Evolutionary conservation across 1,140 invertebrate genomes (phyloP).

Genomic region (Zaprionus inermis): DNA sequence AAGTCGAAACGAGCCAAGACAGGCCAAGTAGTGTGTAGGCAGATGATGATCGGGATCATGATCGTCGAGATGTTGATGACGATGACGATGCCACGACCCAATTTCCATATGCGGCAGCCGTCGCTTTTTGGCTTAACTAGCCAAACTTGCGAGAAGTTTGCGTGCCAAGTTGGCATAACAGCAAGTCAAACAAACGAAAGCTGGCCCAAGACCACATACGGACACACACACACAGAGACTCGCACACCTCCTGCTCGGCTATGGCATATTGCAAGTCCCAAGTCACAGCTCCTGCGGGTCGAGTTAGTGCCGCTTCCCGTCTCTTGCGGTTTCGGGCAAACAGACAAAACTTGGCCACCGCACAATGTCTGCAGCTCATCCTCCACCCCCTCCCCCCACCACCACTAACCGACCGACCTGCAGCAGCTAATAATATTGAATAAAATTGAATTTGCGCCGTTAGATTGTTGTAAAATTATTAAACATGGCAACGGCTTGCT

Average conservation of each 20-base stretch:
- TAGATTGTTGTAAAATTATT: slow-evolving; percentile 73
- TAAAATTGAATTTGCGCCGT: slow-evolving; percentile 71
- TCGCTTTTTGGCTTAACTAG: slow-evolving; percentile 78
- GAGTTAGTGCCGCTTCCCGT: neutral
- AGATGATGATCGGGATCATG: slow-evolving; percentile 2
- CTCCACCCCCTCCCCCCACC: slow-evolving; percentile 17
- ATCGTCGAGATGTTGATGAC: slow-evolving; percentile 8
- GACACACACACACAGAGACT: slow-evolving; percentile 31
- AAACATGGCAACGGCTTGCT: slow-evolving; percentile 60
- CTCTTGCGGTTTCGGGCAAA: slow-evolving; percentile 52
- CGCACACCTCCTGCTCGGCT: slow-evolving; percentile 38
- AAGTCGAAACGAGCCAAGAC: slow-evolving; percentile 40
- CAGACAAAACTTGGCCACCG: slow-evolving; percentile 68
- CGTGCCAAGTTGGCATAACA: slow-evolving; percentile 71
- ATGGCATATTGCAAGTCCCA: slow-evolving; percentile 25
- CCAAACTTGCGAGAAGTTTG: slow-evolving; percentile 76
- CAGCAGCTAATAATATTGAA: slow-evolving; percentile 80
- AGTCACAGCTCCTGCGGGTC: slow-evolving; percentile 3
- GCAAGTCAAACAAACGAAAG: slow-evolving; percentile 73
- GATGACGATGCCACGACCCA: slow-evolving; percentile 57
- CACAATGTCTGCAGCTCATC: slow-evolving; percentile 25
- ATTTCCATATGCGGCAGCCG: slow-evolving; percentile 74
- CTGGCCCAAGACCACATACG: slow-evolving; percentile 41
- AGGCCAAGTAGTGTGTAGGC: slow-evolving; percentile 44
- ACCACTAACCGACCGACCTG: slow-evolving; percentile 17